These are phyloP conservation scores for Sarcoramphus papa DNA, from an alignment of 2,797 vertebrate species.

Conservation along the genomic window DNA sequence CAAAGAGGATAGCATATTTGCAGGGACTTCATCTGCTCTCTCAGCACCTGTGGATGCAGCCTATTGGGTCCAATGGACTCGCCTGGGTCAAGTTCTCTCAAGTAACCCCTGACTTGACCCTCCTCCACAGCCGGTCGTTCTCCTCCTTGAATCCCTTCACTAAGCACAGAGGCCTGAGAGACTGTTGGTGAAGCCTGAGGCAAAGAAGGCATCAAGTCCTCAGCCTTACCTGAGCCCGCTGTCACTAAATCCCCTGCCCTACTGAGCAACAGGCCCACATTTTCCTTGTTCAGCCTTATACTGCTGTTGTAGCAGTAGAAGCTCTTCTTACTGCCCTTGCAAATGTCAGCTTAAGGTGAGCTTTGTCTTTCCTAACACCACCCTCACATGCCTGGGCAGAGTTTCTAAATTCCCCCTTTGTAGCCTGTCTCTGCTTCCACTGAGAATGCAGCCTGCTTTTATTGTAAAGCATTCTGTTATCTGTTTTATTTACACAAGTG, in stretches of 20 bases:
- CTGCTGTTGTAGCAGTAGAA: neutral
- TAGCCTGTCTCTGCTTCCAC: neutral
- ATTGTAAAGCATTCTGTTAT: neutral
- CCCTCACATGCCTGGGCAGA: neutral
- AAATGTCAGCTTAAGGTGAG: neutral
- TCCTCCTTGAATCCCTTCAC: fast-evolving
- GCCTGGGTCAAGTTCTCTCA: neutral
- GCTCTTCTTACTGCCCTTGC: neutral
- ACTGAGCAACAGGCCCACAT: neutral
- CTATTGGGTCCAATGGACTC: neutral
- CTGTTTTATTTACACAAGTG: neutral
- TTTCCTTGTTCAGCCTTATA: neutral
- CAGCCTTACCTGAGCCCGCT: neutral
- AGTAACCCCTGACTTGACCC: neutral
- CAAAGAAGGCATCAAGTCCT: neutral
- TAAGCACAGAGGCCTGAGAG: neutral
- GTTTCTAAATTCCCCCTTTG: neutral
- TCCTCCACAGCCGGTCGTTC: neutral
- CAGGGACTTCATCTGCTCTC: neutral
- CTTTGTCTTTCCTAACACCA: neutral
- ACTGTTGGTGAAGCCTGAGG: neutral
- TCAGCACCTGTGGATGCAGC: neutral
- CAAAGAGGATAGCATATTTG: neutral
- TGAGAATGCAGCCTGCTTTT: neutral
- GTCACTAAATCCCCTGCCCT: neutral